A percentile compares a stretch with the other conserved stretches of the same genome.
These are phyloP conservation scores for Lytechinus variegatus DNA, from an alignment of 35 echinoderm and acorn worm species.

Conservation along the genomic window DNA sequence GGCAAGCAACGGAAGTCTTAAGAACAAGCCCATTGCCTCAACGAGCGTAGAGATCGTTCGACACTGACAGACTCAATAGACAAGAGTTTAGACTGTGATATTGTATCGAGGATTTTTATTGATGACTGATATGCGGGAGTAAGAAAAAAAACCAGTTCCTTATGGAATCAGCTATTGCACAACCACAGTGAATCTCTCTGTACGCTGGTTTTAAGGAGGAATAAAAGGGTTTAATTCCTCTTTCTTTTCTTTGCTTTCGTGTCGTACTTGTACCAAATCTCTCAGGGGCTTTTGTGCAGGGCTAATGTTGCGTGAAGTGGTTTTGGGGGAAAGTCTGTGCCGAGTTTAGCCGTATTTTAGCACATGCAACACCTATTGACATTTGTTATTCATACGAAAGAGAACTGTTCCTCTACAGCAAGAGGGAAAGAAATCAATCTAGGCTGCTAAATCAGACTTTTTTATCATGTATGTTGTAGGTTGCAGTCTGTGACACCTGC, in stretches of 20 bases:
- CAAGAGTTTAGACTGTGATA: neutral
- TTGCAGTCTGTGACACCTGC: too few relatives aligned
- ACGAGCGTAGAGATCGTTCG: neutral
- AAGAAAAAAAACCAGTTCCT: neutral
- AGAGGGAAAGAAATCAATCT: neutral
- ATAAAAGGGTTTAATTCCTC: neutral
- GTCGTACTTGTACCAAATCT: neutral
- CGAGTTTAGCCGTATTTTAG: neutral
- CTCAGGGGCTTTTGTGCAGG: neutral
- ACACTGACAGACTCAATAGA: neutral
- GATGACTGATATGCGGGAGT: neutral
- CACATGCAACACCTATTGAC: neutral
- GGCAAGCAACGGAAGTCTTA: neutral
- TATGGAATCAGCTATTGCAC: neutral
- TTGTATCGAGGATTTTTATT: neutral
- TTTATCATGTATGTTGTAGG: neutral
- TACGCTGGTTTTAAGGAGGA: neutral
- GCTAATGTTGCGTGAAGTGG: neutral
- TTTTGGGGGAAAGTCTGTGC: neutral
- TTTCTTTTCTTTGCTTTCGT: neutral
- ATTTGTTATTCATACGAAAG: neutral
- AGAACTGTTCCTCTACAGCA: neutral
- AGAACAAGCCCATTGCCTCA: neutral
- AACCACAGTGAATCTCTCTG: neutral
- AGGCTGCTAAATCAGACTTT: neutral